Conservation (phyloP, 2,888 invertebrate species). For the Xestoiulus laeticollis region DNA sequence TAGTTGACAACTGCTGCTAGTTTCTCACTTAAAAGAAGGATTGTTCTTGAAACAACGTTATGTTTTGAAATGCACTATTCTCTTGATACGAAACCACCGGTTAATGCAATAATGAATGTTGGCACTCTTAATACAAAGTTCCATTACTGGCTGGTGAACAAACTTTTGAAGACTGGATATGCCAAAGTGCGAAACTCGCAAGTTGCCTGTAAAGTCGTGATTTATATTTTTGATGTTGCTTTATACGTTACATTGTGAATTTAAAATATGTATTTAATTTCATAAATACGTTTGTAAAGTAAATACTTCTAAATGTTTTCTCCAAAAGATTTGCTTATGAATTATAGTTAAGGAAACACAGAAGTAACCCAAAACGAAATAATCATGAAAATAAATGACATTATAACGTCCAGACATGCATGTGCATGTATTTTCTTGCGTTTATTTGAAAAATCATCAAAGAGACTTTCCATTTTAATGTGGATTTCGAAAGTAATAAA, state of each 20-base stretch:
- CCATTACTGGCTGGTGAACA: not conserved
- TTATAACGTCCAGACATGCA: too few relatives aligned
- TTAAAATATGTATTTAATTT: not conserved
- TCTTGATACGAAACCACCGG: not conserved
- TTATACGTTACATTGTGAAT: not conserved
- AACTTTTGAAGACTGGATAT: not conserved
- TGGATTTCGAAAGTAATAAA: not conserved
- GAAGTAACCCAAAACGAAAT: too few relatives aligned
- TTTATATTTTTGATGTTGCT: not conserved
- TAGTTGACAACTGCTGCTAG: not conserved
- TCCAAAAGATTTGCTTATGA: too few relatives aligned
- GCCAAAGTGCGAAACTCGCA: not conserved
- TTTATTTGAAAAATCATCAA: too few relatives aligned
- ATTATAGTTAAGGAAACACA: too few relatives aligned
- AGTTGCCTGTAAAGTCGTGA: not conserved
- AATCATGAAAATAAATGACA: too few relatives aligned
- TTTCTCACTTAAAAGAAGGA: not conserved
- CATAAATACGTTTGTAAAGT: too few relatives aligned
- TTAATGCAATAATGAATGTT: not conserved
- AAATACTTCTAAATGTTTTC: too few relatives aligned
- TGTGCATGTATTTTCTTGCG: too few relatives aligned
- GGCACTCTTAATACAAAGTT: not conserved
- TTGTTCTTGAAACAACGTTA: not conserved
- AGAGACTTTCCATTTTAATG: not conserved
- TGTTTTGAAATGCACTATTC: not conserved